Conservation (phyloP, 1,140 invertebrate species). For the Panulirus ornatus region DNA sequence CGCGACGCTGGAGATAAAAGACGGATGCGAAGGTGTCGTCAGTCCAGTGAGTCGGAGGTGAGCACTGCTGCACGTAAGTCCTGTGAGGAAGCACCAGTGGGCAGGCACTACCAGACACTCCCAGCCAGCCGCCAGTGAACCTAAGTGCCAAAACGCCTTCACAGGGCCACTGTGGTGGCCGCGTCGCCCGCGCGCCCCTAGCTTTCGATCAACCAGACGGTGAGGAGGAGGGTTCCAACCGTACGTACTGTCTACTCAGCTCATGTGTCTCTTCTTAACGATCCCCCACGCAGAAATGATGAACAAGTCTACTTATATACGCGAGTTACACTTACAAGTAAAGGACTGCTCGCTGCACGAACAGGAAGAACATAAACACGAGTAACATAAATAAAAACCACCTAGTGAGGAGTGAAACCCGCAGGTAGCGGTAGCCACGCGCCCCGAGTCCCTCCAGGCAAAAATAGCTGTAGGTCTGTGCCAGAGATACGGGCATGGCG, state of each 20-base stretch:
- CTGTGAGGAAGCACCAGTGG: not conserved
- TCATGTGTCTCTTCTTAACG: no score
- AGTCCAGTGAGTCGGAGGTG: no score
- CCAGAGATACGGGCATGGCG: constrained; percentile 48
- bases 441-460: constrained; percentile 36
- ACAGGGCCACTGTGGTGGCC: not conserved
- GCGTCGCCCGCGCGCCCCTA: not conserved
- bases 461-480: constrained; percentile 51
- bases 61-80: not conserved
- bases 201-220: constrained; percentile 9
- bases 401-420: not conserved
- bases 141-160: constrained; percentile 56
- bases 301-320: no score
- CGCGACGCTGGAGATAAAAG: not conserved
- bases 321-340: no score
- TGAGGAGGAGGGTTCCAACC: no score
- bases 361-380: not conserved
- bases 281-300: no score
- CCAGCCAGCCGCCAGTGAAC: constrained; percentile 22
- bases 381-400: not conserved
- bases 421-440: not conserved
- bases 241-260: no score
- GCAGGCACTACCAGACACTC: constrained; percentile 20
- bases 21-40: no score
- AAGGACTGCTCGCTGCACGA: no score